Conservation (phyloP, 2,888 invertebrate genomes). For the Oasisia sp. region DNA sequence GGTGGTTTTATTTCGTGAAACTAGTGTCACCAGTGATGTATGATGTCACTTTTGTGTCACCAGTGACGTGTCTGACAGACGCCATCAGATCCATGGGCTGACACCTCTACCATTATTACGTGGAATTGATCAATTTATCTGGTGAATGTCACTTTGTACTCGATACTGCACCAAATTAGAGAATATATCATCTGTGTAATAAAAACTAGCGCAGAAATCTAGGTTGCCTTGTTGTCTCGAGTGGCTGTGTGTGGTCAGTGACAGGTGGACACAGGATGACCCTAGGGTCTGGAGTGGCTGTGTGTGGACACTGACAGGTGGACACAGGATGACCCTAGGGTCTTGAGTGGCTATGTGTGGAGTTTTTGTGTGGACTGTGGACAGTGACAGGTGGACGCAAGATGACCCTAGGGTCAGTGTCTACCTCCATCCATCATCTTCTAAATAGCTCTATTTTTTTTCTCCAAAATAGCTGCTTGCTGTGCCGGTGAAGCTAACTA, state of each 20-base stretch:
- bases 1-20: no score
- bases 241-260: background rate
- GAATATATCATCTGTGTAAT: conserved; percentile 13
- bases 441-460: no score
- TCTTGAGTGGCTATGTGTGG: background rate
- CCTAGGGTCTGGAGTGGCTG: background rate
- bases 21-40: background rate
- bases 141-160: conserved; percentile 17
- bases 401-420: background rate
- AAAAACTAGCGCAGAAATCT: conserved; percentile 7
- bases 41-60: background rate
- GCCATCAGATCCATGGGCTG: background rate
- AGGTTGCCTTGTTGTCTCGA: background rate
- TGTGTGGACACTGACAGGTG: background rate
- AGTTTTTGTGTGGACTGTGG: background rate
- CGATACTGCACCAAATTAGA: conserved; percentile 13
- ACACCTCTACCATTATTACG: background rate
- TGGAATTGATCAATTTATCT: background rate
- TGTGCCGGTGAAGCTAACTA: no score
- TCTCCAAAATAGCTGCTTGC: no score
- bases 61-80: background rate
- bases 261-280: background rate
- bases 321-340: background rate
- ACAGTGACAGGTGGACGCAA: background rate
- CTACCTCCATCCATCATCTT: background rate